phyloP scores from a whole-genome alignment of 23 tunicate genomes.

The Aplidium turbinatum region DNA sequence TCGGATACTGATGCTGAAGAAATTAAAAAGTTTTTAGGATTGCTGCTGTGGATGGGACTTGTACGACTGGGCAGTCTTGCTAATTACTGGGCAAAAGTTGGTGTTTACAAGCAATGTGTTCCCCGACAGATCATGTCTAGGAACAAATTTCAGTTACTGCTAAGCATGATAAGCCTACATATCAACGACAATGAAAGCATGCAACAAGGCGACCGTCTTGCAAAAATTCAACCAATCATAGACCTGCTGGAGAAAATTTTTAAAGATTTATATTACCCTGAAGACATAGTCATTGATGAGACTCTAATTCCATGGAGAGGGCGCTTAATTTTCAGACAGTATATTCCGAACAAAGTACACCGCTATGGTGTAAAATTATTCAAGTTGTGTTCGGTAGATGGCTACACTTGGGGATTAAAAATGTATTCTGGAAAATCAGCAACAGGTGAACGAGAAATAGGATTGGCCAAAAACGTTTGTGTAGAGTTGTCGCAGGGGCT shows the following conservation, averaged over 20 bases:
- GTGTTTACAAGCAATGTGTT: constrained; percentile 6
- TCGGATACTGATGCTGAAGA: constrained; percentile 19
- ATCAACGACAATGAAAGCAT: constrained; percentile 25
- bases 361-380: constrained; percentile 35
- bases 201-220: constrained; percentile 9
- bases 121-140: constrained; percentile 24
- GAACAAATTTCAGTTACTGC: constrained; percentile 28
- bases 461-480: constrained; percentile 34
- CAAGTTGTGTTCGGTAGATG: constrained; percentile 25
- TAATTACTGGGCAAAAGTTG: constrained; percentile 33
- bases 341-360: constrained; percentile 30
- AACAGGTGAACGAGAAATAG: constrained; percentile 38
- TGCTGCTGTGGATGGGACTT: constrained; percentile 35
- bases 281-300: constrained; percentile 37
- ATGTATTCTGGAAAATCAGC: constrained; percentile 23
- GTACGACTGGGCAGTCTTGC: constrained; percentile 15
- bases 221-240: constrained; percentile 28
- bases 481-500: constrained; percentile 23
- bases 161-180: constrained; percentile 16
- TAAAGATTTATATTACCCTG: constrained; percentile 25
- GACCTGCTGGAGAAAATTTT: constrained; percentile 25
- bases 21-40: constrained; percentile 25
- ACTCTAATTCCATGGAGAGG: constrained; percentile 42
- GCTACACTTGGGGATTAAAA: constrained; percentile 21
- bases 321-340: constrained; percentile 28